Conservation (phyloP, 1,140 invertebrate genomes). For the Bombus terrestris region DNA sequence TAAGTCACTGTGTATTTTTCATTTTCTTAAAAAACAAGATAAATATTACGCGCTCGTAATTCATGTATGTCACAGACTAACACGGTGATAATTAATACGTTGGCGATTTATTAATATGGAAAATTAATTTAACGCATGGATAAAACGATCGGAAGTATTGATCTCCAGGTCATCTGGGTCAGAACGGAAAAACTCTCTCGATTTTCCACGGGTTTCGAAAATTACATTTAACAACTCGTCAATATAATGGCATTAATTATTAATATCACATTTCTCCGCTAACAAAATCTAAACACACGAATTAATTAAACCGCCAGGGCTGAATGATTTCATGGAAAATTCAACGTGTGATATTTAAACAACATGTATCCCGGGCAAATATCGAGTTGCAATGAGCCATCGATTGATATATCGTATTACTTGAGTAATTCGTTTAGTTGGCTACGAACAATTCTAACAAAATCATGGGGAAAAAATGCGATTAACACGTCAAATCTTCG, state of each 20-base stretch:
- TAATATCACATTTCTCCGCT: neutral
- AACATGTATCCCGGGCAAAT: neutral
- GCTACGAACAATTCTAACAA: neutral
- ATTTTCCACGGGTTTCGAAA: neutral
- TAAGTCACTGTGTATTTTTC: neutral
- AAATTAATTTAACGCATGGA: neutral
- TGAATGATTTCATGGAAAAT: neutral
- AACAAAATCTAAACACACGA: constrained; percentile 10
- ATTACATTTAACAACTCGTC: neutral
- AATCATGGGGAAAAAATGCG: neutral
- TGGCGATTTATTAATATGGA: neutral
- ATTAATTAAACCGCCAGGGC: neutral
- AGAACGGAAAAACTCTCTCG: neutral
- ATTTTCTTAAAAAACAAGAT: neutral
- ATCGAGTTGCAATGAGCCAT: constrained; percentile 3
- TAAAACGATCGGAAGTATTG: neutral
- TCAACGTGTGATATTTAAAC: constrained; percentile 7
- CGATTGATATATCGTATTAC: constrained; percentile 23
- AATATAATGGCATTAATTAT: neutral
- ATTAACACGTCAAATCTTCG: neutral
- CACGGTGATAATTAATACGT: neutral
- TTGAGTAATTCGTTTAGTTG: constrained; percentile 23
- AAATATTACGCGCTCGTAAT: neutral
- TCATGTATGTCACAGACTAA: neutral
- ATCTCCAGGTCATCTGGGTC: neutral